Percentiles rank a stretch among this genome's conserved stretches.
These are phyloP conservation scores for Folsomia candida DNA, from an alignment of 2,888 invertebrate species.

Conservation along the genomic window DNA sequence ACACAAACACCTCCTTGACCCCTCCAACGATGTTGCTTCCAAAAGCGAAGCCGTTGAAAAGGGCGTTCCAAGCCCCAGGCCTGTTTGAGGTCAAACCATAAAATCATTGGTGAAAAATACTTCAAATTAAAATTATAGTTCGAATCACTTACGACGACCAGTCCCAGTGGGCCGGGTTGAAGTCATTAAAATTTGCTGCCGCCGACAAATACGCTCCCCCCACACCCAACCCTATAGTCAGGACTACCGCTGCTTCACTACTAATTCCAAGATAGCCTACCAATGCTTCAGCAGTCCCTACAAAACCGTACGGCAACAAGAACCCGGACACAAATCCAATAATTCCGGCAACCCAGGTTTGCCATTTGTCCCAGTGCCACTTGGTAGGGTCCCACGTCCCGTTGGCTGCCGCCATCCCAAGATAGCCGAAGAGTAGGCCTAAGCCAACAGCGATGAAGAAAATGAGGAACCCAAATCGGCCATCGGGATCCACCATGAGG, in stretches of 20 bases:
- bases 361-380: not conserved
- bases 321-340: not conserved
- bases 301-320: no score
- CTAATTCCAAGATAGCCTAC: not conserved
- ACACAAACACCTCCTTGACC: no score
- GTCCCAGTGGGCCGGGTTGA: not conserved
- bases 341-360: not conserved
- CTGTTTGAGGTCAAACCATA: no score
- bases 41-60: not conserved
- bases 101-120: no score
- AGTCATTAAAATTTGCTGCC: not conserved
- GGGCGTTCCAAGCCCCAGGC: not conserved
- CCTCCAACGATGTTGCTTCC: no score
- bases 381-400: not conserved
- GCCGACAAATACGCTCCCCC: not conserved
- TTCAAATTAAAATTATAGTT: no score
- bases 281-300: not conserved
- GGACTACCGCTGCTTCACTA: not conserved
- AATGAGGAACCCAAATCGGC: slow-evolving; percentile 7
- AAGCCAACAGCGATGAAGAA: not conserved
- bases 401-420: not conserved
- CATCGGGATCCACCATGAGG: slow-evolving; percentile 32
- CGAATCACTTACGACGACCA: no score
- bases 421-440: not conserved
- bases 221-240: not conserved